phyloP scores from a whole-genome alignment of 2,113 vertebrate species.

The Platichthys stellatus region DNA sequence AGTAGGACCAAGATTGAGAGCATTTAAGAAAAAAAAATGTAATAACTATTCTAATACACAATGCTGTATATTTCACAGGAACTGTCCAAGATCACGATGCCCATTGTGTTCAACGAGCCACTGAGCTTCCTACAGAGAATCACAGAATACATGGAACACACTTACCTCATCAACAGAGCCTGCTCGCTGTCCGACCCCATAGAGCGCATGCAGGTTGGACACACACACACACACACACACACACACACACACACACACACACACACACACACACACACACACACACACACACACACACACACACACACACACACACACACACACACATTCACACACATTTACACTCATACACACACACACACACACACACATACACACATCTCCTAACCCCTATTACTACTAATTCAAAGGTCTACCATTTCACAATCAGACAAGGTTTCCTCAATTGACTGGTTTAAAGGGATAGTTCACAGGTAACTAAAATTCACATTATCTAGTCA shows the following conservation, averaged over 20 bases:
- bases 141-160: slow-evolving; percentile 99
- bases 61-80: slow-evolving; percentile 81
- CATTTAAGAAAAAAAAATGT: neutral
- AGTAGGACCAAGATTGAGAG: too few species aligned
- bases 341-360: too few species aligned
- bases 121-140: slow-evolving; percentile 97
- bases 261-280: too few species aligned
- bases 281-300: too few species aligned
- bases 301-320: too few species aligned
- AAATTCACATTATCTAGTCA: too few species aligned
- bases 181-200: slow-evolving; percentile 86
- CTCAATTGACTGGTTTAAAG: too few species aligned
- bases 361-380: too few species aligned
- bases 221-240: neutral
- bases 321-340: too few species aligned
- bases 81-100: slow-evolving; percentile 98
- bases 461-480: too few species aligned
- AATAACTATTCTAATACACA: neutral
- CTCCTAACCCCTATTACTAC: neutral
- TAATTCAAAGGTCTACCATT: neutral
- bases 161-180: slow-evolving; percentile 93
- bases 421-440: too few species aligned
- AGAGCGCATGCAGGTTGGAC: slow-evolving; percentile 91
- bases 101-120: slow-evolving; percentile 96
- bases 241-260: too few species aligned